phyloP scores from a whole-genome alignment of 2,888 invertebrate genomes.

The Colostygia pectinataria region DNA sequence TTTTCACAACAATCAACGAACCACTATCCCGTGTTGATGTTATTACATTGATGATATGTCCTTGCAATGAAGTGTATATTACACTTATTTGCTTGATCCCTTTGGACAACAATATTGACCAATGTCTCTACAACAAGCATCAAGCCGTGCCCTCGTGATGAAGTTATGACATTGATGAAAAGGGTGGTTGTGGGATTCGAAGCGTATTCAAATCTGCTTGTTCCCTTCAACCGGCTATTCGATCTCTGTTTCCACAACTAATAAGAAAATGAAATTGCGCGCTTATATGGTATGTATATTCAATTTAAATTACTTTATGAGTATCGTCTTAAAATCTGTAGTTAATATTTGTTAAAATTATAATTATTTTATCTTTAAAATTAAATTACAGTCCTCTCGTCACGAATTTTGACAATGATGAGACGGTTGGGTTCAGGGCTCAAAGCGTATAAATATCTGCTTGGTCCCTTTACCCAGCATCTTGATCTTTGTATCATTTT shows the following conservation, averaged over 20 bases:
- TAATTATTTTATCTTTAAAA: no score
- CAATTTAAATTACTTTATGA: no score
- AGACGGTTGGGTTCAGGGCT: background rate
- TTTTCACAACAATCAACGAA: no score
- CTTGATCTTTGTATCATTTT: background rate
- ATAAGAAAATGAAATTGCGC: no score
- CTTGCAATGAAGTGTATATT: background rate
- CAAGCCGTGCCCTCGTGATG: background rate
- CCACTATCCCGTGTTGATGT: no score
- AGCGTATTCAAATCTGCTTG: background rate
- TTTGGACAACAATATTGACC: background rate
- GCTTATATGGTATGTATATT: no score
- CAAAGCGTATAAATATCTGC: background rate
- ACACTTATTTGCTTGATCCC: background rate
- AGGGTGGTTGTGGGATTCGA: background rate
- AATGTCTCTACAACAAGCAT: background rate
- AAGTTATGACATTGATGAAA: background rate
- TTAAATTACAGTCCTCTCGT: background rate
- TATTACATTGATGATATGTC: background rate
- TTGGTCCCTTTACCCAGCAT: background rate
- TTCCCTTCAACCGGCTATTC: background rate
- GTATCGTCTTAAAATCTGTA: no score
- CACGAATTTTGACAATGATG: background rate
- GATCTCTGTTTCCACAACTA: background rate
- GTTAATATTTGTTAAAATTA: no score